Conservation (phyloP, 2,797 vertebrate genomes). For the Poeciliopsis presidionis region DNA sequence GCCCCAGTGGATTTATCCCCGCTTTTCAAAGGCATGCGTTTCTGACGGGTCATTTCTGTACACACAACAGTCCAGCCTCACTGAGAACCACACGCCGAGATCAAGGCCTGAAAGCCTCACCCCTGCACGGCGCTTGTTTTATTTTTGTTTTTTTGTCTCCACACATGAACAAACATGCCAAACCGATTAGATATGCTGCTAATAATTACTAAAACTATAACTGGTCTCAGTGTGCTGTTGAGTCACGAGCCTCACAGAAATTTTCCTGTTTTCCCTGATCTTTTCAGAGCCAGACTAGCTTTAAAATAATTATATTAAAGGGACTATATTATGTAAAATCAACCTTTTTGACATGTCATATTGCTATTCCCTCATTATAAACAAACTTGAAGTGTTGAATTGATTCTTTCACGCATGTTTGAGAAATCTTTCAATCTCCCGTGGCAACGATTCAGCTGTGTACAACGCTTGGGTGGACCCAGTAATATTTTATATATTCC, state of each 20-base stretch:
- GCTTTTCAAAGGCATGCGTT: conserved; percentile 78
- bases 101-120: conserved; percentile 24
- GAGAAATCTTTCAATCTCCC: no score
- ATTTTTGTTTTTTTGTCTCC: neutral
- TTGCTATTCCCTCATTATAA: no score
- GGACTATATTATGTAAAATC: neutral
- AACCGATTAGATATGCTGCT: neutral
- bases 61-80: conserved; percentile 78
- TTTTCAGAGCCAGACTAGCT: neutral
- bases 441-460: no score
- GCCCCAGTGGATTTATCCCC: conserved; percentile 81
- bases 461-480: no score
- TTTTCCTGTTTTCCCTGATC: neutral
- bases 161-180: conserved; percentile 36
- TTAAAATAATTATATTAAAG: neutral
- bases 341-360: no score
- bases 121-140: conserved; percentile 11
- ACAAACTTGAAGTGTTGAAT: no score
- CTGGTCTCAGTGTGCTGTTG: neutral
- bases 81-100: conserved; percentile 28
- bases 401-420: no score
- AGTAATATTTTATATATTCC: neutral
- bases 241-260: neutral
- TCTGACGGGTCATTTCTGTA: conserved; percentile 89
- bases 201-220: neutral